These are phyloP conservation scores for Epizoanthus ramosus DNA, from an alignment of 92 coral and sea anemone species.

Conservation along the genomic window DNA sequence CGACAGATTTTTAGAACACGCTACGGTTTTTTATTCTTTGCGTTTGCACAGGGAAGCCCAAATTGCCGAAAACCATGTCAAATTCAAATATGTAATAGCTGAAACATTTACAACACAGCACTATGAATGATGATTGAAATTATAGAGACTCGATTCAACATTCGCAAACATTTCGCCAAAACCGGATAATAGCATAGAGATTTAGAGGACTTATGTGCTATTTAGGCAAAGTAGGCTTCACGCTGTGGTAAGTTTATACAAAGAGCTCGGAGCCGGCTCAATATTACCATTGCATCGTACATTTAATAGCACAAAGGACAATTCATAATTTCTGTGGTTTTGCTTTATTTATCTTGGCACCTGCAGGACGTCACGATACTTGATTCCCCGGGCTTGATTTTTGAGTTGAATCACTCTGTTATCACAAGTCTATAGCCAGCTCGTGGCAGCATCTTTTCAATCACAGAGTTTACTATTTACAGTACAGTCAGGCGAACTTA, in stretches of 20 bases:
- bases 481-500: not conserved
- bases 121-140: not conserved
- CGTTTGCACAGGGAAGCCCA: too few species aligned
- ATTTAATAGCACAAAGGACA: not conserved
- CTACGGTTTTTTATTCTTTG: too few species aligned
- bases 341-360: not conserved
- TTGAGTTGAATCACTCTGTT: too few species aligned
- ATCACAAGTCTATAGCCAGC: not conserved
- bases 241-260: not conserved
- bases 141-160: not conserved
- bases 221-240: conserved; percentile 1
- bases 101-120: too few species aligned
- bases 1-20: too few species aligned
- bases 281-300: not conserved
- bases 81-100: too few species aligned
- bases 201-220: not conserved
- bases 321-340: not conserved
- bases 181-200: not conserved
- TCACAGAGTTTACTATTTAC: conserved; percentile 17
- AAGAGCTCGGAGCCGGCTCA: too few species aligned
- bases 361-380: too few species aligned
- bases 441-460: not conserved
- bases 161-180: not conserved
- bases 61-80: too few species aligned
- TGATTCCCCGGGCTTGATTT: too few species aligned